These are phyloP conservation scores for Thunnus thynnus DNA, from an alignment of 2,113 vertebrate species.

Conservation along the genomic window DNA sequence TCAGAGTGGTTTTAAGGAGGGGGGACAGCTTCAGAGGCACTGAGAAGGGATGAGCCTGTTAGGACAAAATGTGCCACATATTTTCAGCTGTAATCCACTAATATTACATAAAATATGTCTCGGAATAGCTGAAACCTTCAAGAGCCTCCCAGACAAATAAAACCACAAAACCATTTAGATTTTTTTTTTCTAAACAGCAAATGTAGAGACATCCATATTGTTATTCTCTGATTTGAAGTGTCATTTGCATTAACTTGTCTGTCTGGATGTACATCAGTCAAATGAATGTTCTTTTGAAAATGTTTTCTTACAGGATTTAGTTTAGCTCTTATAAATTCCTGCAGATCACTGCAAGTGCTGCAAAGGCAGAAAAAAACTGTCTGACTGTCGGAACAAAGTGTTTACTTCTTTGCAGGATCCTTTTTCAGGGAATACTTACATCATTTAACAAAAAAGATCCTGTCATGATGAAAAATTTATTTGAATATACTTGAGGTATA, in stretches of 20 bases:
- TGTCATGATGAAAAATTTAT: constrained; percentile 44
- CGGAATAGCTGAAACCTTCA: not conserved
- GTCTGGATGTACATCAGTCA: constrained; percentile 6
- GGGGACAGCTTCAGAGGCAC: not conserved
- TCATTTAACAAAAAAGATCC: constrained; percentile 51
- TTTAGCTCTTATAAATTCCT: constrained; percentile 3
- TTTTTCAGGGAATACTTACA: constrained; percentile 44
- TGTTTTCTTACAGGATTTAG: not conserved
- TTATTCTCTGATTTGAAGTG: not conserved
- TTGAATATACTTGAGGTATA: constrained; percentile 36
- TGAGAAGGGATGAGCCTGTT: not conserved
- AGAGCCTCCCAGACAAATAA: not conserved
- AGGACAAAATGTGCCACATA: not conserved
- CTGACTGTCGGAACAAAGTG: constrained; percentile 29
- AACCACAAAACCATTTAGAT: not conserved
- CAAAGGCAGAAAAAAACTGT: constrained; percentile 47
- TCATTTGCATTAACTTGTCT: not conserved
- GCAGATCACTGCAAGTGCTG: constrained; percentile 1
- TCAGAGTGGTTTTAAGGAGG: not conserved
- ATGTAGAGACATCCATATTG: not conserved
- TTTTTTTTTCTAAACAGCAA: not conserved
- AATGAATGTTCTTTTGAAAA: constrained; percentile 1
- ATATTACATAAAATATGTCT: not conserved
- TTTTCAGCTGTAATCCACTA: not conserved
- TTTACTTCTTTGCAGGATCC: constrained; percentile 16